Evolutionary conservation across 1,140 invertebrate genomes (phyloP).

Genomic region (Notospermus geniculatus): DNA sequence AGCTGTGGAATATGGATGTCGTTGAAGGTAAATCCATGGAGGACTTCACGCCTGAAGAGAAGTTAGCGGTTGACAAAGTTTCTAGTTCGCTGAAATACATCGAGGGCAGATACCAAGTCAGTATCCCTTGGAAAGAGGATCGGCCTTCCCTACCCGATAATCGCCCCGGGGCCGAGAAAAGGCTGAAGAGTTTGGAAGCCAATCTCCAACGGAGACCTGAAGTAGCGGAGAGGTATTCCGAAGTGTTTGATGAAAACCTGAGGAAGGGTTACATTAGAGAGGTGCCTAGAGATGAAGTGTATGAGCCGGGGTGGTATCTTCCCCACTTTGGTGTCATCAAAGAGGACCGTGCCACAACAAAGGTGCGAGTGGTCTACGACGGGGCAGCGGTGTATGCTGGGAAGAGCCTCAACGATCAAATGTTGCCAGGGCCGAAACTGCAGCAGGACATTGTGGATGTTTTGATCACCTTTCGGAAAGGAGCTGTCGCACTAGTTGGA

Average conservation of each 20-base stretch:
- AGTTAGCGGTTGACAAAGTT: background rate
- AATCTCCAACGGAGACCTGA: too few species aligned
- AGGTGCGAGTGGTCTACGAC: constrained; percentile 1
- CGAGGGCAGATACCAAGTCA: background rate
- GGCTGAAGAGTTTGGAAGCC: too few species aligned
- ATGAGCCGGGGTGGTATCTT: background rate
- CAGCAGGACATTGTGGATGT: background rate
- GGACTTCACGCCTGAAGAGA: background rate
- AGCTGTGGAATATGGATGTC: background rate
- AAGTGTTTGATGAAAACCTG: background rate
- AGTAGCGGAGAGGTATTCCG: too few species aligned
- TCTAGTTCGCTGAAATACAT: background rate
- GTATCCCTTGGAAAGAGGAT: constrained; percentile 7
- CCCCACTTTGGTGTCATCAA: constrained; percentile 4
- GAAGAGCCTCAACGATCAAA: background rate
- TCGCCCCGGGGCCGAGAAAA: background rate
- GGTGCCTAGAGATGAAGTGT: background rate
- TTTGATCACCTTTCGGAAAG: constrained; percentile 5
- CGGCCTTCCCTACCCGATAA: background rate
- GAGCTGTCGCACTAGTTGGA: background rate
- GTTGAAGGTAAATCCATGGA: background rate
- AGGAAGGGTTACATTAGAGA: constrained; percentile 1
- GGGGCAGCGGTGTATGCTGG: background rate
- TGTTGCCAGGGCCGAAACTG: background rate
- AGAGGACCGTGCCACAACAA: background rate